A percentile compares a stretch with the other conserved stretches of the same genome.
phyloP scores from a whole-genome alignment of 2,113 vertebrate species.

The Motacilla alba region DNA sequence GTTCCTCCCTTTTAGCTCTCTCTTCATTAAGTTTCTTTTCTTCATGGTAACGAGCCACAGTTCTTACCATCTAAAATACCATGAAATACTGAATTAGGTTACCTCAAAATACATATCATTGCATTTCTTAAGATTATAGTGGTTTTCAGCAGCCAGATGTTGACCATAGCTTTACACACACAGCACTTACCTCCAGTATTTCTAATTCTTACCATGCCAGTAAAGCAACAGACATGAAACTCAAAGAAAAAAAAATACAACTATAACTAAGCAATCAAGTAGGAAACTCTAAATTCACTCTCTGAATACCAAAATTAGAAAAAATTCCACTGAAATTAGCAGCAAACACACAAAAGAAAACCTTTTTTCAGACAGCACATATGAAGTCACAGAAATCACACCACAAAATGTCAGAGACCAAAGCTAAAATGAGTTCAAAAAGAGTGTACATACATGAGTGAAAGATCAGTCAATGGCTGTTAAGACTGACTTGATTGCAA shows the following conservation, averaged over 20 bases:
- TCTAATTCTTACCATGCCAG: background rate
- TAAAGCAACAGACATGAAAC: background rate
- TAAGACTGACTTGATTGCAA: background rate
- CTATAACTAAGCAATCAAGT: background rate
- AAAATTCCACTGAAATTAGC: background rate
- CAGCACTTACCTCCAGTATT: background rate
- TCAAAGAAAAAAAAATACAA: background rate
- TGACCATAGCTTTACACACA: background rate
- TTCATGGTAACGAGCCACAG: slow-evolving; percentile 86
- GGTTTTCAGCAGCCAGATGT: background rate
- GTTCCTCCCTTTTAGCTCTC: slow-evolving; percentile 79
- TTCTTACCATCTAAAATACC: slow-evolving; percentile 83
- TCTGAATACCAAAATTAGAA: background rate
- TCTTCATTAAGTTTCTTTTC: slow-evolving; percentile 84
- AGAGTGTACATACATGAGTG: background rate
- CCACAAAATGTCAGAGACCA: background rate
- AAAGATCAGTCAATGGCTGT: background rate
- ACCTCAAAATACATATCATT: background rate
- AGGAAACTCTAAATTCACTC: background rate
- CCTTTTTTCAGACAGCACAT: background rate
- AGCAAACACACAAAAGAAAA: background rate
- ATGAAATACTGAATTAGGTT: background rate
- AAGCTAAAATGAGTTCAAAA: slow-evolving; percentile 1
- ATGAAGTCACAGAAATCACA: background rate
- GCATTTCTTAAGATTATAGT: background rate